These are phyloP conservation scores for Poecilia gillii DNA, from an alignment of 2,797 vertebrate genomes.

Conservation along the genomic window DNA sequence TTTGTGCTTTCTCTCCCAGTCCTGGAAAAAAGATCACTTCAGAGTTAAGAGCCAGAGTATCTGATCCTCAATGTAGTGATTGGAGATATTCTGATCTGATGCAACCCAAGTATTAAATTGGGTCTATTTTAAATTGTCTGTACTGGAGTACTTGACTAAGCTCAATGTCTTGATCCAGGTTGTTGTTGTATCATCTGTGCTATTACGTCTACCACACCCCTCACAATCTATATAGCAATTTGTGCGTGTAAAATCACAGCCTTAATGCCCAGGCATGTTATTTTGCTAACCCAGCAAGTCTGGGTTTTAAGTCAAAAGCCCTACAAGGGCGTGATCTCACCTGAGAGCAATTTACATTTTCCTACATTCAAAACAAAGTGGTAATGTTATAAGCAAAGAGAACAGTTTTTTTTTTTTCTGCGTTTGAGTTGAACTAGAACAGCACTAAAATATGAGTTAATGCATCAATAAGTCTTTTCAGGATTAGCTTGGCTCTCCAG, in stretches of 20 bases:
- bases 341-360: not conserved
- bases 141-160: not conserved
- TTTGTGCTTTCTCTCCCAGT: conserved; percentile 87
- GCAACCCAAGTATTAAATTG: not conserved
- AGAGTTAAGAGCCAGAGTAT: not conserved
- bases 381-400: not conserved
- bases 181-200: not conserved
- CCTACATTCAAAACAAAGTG: not conserved
- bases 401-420: not conserved
- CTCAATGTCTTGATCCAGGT: not conserved
- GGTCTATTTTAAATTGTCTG: not conserved
- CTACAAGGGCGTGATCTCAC: not conserved
- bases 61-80: not conserved
- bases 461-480: not conserved
- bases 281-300: not conserved
- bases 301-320: not conserved
- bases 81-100: not conserved
- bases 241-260: not conserved
- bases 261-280: too few relatives aligned
- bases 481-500: not conserved
- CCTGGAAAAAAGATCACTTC: conserved; percentile 68
- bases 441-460: not conserved
- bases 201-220: not conserved
- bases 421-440: not conserved
- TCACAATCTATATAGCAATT: not conserved